A percentile compares a stretch with the other conserved stretches of the same genome.
phyloP scores from a whole-genome alignment of 2,113 vertebrate genomes.

The Paratilapia polleni region DNA sequence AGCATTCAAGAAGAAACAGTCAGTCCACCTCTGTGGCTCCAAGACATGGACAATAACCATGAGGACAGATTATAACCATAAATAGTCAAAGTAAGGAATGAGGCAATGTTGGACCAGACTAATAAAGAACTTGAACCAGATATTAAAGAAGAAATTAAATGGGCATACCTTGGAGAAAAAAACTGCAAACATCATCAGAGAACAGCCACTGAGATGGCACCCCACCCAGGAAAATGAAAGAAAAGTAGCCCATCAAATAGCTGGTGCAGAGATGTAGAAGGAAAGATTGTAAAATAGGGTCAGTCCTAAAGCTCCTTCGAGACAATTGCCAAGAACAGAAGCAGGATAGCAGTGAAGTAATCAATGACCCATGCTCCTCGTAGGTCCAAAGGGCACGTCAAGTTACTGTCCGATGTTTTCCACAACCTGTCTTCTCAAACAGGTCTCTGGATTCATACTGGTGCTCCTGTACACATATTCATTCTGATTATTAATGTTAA shows the following conservation, averaged over 20 bases:
- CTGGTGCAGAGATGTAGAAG: not conserved
- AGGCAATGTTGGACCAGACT: not conserved
- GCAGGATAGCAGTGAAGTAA: not conserved
- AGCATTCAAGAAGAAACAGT: too few species aligned
- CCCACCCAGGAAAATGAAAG: not conserved
- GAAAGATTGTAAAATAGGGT: not conserved
- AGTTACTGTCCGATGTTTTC: not conserved
- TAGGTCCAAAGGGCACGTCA: not conserved
- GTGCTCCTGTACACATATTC: not conserved
- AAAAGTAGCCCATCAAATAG: not conserved
- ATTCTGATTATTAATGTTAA: not conserved
- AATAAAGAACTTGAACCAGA: not conserved
- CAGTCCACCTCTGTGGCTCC: too few species aligned
- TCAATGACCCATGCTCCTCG: not conserved
- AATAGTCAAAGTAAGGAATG: not conserved
- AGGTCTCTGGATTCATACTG: not conserved
- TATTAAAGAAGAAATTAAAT: not conserved
- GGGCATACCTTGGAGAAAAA: too few species aligned
- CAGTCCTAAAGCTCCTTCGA: not conserved
- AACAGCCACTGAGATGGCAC: too few species aligned
- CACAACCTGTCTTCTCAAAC: not conserved
- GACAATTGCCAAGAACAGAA: not conserved
- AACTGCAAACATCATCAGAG: too few species aligned
- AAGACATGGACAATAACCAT: not conserved
- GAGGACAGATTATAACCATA: not conserved